Evolutionary conservation across 2,888 invertebrate genomes (phyloP).

Genomic region (Diachrysia chrysitis): DNA sequence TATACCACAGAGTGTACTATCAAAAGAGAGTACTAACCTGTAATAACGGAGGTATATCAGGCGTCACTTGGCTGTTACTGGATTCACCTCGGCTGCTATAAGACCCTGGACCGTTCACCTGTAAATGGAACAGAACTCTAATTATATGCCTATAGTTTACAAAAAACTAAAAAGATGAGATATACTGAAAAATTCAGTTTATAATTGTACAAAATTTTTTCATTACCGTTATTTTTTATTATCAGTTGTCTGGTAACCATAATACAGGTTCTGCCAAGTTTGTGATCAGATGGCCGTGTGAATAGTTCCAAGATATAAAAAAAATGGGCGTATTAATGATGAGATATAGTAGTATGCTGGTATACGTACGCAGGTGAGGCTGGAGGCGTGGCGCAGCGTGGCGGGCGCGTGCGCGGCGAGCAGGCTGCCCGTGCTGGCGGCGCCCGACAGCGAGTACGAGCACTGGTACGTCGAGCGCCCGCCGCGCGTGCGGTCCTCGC

Average conservation of each 20-base stretch:
- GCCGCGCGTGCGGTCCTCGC: conserved; percentile 98
- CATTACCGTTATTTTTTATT: no score
- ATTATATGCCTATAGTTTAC: background rate
- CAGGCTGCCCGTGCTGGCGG: conserved; percentile 88
- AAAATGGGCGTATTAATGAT: no score
- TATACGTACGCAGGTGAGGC: conserved; percentile 82
- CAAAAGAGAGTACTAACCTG: conserved; percentile 89
- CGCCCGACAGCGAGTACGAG: conserved; percentile 95
- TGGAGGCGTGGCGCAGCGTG: conserved; percentile 85
- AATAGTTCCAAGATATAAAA: no score
- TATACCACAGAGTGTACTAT: no score
- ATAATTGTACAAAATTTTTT: no score
- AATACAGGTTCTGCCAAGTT: no score
- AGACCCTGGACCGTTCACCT: conserved; percentile 87
- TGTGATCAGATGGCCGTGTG: no score
- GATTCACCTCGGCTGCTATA: conserved; percentile 84
- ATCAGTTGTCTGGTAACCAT: no score
- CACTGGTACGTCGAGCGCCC: conserved; percentile 99
- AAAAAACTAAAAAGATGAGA: no score
- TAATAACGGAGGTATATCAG: conserved; percentile 91
- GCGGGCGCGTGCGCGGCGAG: conserved; percentile 82
- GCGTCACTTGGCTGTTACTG: conserved; percentile 82
- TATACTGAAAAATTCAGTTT: no score
- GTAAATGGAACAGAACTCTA: conserved; percentile 15
- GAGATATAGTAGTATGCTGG: background rate